phyloP scores from a whole-genome alignment of 2,113 vertebrate genomes.

The Hymenochirus boettgeri region DNA sequence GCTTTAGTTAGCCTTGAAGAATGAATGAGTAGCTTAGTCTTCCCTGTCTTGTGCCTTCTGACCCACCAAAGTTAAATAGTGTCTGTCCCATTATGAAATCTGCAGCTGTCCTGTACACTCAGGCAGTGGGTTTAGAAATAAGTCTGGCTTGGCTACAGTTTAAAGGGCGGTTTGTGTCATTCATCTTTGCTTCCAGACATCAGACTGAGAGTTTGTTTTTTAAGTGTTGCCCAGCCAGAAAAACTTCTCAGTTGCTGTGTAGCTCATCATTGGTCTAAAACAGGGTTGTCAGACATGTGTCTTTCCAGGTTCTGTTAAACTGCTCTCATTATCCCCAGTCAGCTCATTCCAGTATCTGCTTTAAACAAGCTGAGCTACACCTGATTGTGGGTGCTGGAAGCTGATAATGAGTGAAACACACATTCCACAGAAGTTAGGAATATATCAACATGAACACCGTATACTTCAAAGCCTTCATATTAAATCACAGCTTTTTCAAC shows the following conservation, averaged over 20 bases:
- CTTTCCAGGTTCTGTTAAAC: background rate
- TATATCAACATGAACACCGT: too few species aligned
- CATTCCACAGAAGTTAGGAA: too few species aligned
- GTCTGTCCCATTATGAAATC: conserved; percentile 34
- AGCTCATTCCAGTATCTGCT: background rate
- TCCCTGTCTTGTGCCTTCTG: conserved; percentile 2
- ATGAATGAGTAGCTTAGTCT: too few species aligned
- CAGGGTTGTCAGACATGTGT: background rate
- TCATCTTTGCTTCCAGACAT: conserved; percentile 28
- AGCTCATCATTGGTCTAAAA: background rate
- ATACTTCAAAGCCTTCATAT: too few species aligned
- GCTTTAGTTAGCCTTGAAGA: too few species aligned
- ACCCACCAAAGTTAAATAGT: conserved; percentile 14
- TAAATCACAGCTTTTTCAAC: too few species aligned
- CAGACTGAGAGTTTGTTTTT: conserved; percentile 31
- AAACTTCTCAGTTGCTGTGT: conserved; percentile 21
- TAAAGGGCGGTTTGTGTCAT: conserved; percentile 28
- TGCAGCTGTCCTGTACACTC: conserved; percentile 35
- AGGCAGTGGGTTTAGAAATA: conserved; percentile 34
- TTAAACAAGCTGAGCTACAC: background rate
- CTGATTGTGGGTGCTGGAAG: background rate
- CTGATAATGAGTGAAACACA: too few species aligned
- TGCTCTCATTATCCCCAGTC: background rate
- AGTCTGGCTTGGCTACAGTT: conserved; percentile 32
- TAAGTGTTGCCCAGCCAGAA: conserved; percentile 10